phyloP scores from a whole-genome alignment of 2,797 vertebrate species.

The Lithobates pipiens region DNA sequence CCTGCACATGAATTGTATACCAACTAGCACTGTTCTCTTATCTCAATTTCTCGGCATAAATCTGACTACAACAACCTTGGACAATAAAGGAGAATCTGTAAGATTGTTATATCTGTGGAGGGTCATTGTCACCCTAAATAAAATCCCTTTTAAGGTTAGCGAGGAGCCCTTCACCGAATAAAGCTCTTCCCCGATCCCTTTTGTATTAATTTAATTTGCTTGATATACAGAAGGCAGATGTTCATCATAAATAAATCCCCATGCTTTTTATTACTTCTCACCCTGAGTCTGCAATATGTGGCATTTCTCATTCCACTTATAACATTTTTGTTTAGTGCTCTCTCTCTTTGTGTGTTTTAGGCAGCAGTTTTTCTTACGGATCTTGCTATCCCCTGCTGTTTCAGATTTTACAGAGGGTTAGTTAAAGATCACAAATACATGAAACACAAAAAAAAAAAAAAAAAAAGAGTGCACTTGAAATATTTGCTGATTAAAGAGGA shows the following conservation, averaged over 20 bases:
- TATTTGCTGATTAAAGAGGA: no score
- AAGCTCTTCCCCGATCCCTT: constrained; percentile 27
- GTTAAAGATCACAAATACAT: constrained; percentile 48
- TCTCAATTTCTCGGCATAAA: constrained; percentile 22
- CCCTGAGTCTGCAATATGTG: constrained; percentile 40
- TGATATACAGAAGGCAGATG: constrained; percentile 54
- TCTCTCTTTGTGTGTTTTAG: constrained; percentile 32
- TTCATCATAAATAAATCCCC: constrained; percentile 50
- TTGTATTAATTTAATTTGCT: constrained; percentile 53
- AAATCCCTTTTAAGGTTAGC: constrained; percentile 7
- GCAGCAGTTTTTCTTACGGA: constrained; percentile 38
- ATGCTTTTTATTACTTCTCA: constrained; percentile 36
- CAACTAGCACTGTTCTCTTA: constrained; percentile 1
- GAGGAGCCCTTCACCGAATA: constrained; percentile 5
- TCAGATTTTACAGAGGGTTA: constrained; percentile 44
- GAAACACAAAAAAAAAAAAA: constrained; percentile 32
- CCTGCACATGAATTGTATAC: background rate
- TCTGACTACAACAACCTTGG: constrained; percentile 33
- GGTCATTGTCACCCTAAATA: constrained; percentile 28
- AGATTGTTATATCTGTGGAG: constrained; percentile 6
- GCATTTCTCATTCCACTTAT: constrained; percentile 42
- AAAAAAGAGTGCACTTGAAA: constrained; percentile 6
- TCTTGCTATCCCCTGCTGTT: constrained; percentile 40
- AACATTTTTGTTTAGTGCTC: constrained; percentile 48
- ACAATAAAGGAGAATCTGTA: constrained; percentile 4